phyloP scores from a whole-genome alignment of 2,797 vertebrate species.

The Microctenopoma steveboyesi region DNA sequence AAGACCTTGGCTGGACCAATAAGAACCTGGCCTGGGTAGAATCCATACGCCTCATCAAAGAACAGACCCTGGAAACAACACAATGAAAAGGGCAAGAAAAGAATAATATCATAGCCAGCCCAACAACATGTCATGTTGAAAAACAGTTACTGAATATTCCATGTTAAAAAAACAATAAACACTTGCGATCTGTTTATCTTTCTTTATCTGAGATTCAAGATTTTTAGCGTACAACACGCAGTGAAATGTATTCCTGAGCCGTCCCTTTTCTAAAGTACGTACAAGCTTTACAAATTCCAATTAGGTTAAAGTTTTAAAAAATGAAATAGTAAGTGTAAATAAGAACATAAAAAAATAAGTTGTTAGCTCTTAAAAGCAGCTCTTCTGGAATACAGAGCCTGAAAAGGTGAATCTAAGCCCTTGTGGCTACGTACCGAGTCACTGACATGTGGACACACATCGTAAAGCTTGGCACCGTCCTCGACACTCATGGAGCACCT shows the following conservation, averaged over 20 bases:
- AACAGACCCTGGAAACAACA: slow-evolving; percentile 89
- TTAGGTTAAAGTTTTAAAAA: too few species aligned
- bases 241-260: too few species aligned
- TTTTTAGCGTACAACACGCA: too few species aligned
- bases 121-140: too few species aligned
- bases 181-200: too few species aligned
- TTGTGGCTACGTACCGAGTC: slow-evolving; percentile 87
- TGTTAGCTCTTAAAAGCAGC: slow-evolving; percentile 11
- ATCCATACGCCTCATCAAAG: slow-evolving; percentile 96
- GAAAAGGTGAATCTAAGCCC: neutral
- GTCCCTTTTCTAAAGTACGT: too few species aligned
- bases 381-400: neutral
- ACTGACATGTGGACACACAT: slow-evolving; percentile 95
- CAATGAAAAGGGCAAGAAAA: neutral
- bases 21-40: slow-evolving; percentile 98
- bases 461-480: slow-evolving; percentile 96
- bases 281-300: too few species aligned
- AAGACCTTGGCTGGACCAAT: slow-evolving; percentile 97
- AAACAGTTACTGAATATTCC: neutral
- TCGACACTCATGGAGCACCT: slow-evolving; percentile 99
- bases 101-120: too few species aligned
- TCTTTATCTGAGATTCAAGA: too few species aligned
- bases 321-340: too few species aligned
- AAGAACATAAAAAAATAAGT: too few species aligned
- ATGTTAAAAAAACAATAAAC: neutral